Evolutionary conservation across 2,797 vertebrate genomes (phyloP).

Genomic region (Macrochelys suwanniensis): DNA sequence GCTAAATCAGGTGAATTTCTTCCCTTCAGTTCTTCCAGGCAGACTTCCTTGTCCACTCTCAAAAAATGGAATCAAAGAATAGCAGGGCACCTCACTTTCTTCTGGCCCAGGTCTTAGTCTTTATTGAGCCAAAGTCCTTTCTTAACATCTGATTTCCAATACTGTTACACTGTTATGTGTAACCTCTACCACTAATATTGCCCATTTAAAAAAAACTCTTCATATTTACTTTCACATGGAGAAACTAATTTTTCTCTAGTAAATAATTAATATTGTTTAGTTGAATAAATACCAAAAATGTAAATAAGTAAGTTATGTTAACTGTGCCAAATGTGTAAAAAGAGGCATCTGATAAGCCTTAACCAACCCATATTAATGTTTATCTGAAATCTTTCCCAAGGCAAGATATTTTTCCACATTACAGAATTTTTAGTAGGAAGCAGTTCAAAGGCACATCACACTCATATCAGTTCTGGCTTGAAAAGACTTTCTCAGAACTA

Average conservation of each 20-base stretch:
- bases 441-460: neutral
- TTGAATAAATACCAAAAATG: neutral
- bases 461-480: neutral
- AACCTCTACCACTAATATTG: neutral
- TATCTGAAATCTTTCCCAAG: neutral
- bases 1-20: conserved; percentile 15
- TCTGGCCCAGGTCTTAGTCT: neutral
- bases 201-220: neutral
- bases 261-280: neutral
- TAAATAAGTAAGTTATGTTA: neutral
- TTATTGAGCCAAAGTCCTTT: neutral
- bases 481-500: neutral
- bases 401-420: neutral
- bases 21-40: neutral
- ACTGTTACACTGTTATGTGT: neutral
- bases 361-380: neutral
- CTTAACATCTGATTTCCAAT: neutral
- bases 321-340: neutral
- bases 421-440: neutral
- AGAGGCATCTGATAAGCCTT: neutral
- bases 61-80: neutral
- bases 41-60: neutral
- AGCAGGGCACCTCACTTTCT: neutral
- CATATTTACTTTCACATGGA: neutral
- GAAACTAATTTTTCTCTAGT: neutral